Percentiles rank a stretch among this genome's conserved stretches.
phyloP scores from a whole-genome alignment of 2,113 vertebrate species.

The Rissa tridactyla region DNA sequence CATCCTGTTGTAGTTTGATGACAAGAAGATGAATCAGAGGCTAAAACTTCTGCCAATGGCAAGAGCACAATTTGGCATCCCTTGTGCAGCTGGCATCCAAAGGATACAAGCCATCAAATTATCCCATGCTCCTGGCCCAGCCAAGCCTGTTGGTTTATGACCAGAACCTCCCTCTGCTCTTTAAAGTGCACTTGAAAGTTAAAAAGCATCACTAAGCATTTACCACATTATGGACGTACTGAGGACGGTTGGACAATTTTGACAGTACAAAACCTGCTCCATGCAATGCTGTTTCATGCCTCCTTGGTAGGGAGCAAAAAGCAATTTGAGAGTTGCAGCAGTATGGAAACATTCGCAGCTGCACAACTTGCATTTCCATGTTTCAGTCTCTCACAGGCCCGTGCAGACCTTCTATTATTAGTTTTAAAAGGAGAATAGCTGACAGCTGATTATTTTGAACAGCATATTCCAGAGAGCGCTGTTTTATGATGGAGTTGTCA shows the following conservation, averaged over 20 bases:
- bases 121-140: not conserved
- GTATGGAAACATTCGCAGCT: not conserved
- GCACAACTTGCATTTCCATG: not conserved
- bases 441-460: conserved; percentile 21
- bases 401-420: conserved; percentile 23
- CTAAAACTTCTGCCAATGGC: not conserved
- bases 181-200: not conserved
- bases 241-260: not conserved
- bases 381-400: not conserved
- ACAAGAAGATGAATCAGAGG: conserved; percentile 14
- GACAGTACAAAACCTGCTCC: not conserved
- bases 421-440: conserved; percentile 34
- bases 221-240: not conserved
- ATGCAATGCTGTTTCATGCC: not conserved
- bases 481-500: not conserved
- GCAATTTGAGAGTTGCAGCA: not conserved
- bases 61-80: not conserved
- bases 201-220: not conserved
- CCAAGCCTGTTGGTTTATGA: not conserved
- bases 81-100: not conserved
- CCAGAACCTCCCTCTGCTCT: not conserved
- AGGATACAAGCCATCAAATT: not conserved
- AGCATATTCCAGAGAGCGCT: not conserved
- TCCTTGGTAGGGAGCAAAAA: not conserved
- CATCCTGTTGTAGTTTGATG: not conserved